Base-by-base conservation (phyloP, 2,797 vertebrate species). In the Florisuga fusca region DNA sequence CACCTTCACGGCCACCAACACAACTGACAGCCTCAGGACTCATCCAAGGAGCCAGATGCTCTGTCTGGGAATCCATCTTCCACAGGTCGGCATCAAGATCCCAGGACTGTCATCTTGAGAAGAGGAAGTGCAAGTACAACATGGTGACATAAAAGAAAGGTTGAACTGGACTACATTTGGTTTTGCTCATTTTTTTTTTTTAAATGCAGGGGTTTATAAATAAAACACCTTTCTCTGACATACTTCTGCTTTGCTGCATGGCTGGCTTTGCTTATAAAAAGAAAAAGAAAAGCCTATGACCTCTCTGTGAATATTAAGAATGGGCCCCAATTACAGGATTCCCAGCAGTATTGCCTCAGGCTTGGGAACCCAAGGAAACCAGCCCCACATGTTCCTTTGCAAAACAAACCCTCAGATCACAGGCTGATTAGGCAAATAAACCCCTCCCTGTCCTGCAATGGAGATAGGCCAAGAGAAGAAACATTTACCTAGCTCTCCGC, bases 1-100 rank as follows among this genome's bases (percentile, higher is more conserved):
- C 90, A 89, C 80, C 78, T 95, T 79, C 80, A 76, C 55, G 71
- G 94, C 43, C 88, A 89, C 81, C 80, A 75, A 54, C 67, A 66
- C 90, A 66, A 92, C 67, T 6, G 4, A 89, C 54, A 1, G 96
- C 93, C 96, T 93, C 94, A 95, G 97, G 97, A 95, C 73, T 94
- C 90, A 33, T 27, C 33, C 58, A 51, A 68, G 81, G 93, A 97
- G 90, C 93, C 97, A 98, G 97, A 97, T 97, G 95, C 92, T 96
- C 77, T 74, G 88, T 94, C 94, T 96, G 89, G 95, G 90, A 97
- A 97, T 75, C 67, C 62, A 48, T 87, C 74, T 95, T 97, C 95
- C 75, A 58, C 26, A 83, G 93, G 72, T 78, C 29, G 29, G 94
- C 97, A 91, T 95, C 81, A 75, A 68, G 95, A 88, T 93, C 92